These are phyloP conservation scores for Poecilia velifera DNA, from an alignment of 2,797 vertebrate species.

Conservation along the genomic window DNA sequence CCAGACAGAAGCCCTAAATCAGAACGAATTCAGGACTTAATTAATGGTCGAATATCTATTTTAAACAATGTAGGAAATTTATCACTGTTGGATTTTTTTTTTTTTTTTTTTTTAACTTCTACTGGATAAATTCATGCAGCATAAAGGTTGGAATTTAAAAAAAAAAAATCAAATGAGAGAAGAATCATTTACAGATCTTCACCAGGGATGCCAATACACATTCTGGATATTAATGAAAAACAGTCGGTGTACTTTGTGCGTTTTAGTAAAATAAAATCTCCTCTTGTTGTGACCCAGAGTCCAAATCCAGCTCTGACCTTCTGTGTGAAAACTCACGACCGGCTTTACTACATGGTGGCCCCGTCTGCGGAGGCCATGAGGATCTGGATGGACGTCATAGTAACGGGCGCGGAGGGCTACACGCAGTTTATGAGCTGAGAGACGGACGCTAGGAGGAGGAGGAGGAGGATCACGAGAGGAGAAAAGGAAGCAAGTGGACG, in stretches of 20 bases:
- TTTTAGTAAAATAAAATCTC: slow-evolving; percentile 18
- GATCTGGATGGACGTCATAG: slow-evolving; percentile 99
- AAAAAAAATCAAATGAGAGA: not conserved
- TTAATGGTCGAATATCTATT: not conserved
- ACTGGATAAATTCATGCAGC: not conserved
- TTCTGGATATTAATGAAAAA: slow-evolving; percentile 5
- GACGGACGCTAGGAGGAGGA: slow-evolving; percentile 22
- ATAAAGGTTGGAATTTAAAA: not conserved
- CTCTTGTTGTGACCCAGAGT: slow-evolving; percentile 80
- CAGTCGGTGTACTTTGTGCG: slow-evolving; percentile 54
- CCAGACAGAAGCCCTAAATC: not conserved
- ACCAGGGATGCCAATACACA: not conserved
- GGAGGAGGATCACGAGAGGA: slow-evolving; percentile 24
- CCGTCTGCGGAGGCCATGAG: slow-evolving; percentile 96
- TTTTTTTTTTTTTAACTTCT: not conserved
- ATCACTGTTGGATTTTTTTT: not conserved
- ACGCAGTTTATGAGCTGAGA: slow-evolving; percentile 96
- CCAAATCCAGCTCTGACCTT: slow-evolving; percentile 94
- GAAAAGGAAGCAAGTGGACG: slow-evolving; percentile 23
- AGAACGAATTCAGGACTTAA: not conserved
- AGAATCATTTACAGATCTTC: not conserved
- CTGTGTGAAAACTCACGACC: slow-evolving; percentile 97
- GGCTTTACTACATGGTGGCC: slow-evolving; percentile 97
- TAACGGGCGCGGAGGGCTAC: slow-evolving; percentile 95
- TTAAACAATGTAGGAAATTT: not conserved